Conservation (phyloP, 2,113 vertebrate species). For the Prinia subflava region DNA sequence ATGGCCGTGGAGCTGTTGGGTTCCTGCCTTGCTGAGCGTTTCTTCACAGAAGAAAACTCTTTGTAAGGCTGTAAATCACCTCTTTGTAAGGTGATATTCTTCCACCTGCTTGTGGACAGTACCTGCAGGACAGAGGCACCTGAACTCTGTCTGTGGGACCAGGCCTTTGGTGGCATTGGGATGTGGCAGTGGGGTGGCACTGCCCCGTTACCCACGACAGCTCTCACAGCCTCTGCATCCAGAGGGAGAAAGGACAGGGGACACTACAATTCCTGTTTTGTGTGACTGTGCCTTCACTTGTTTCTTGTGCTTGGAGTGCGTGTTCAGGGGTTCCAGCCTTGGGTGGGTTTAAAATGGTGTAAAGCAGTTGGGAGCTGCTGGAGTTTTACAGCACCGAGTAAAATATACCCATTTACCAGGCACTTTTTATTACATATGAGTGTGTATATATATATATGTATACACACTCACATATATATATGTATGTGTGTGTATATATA, state of each 20-base stretch:
- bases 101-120: neutral
- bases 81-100: neutral
- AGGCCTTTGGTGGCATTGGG: neutral
- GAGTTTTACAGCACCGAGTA: neutral
- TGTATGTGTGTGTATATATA: too few relatives aligned
- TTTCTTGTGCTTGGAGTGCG: neutral
- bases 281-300: neutral
- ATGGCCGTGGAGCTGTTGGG: neutral
- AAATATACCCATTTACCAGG: neutral
- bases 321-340: neutral
- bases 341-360: neutral
- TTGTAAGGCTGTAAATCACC: neutral
- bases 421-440: rapidly evolving
- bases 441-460: rapidly evolving
- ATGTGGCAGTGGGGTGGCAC: neutral
- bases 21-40: neutral
- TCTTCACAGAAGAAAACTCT: neutral
- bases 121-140: neutral
- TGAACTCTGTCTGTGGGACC: neutral
- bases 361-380: neutral
- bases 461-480: too few relatives aligned
- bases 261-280: neutral
- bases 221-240: neutral
- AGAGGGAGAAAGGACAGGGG: neutral
- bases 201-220: neutral